Conservation (phyloP, 2,113 vertebrate species). For the Burhinus oedicnemus region DNA sequence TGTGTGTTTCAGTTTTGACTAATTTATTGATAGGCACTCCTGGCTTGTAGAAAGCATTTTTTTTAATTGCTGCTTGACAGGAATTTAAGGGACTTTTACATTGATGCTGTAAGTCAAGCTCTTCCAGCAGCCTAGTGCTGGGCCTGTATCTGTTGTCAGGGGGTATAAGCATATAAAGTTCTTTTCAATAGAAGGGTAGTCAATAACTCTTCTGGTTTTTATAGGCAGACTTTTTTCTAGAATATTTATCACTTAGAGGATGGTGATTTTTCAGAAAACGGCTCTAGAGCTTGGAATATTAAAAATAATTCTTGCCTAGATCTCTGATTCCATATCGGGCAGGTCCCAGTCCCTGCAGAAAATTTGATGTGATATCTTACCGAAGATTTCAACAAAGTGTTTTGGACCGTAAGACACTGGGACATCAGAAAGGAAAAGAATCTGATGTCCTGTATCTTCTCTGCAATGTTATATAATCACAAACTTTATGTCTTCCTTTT, state of each 20-base stretch:
- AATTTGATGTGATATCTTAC: not conserved
- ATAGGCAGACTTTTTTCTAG: not conserved
- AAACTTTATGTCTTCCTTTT: constrained; percentile 37
- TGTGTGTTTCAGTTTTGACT: not conserved
- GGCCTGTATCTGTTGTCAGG: not conserved
- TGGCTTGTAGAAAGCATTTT: not conserved
- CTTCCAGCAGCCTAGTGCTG: not conserved
- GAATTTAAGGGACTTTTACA: not conserved
- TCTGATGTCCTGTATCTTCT: constrained; percentile 13
- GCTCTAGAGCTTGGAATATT: not conserved
- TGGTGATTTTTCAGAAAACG: not conserved
- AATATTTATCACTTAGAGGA: not conserved
- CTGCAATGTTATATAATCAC: constrained; percentile 25
- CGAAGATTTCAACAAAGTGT: not conserved
- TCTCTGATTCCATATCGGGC: not conserved
- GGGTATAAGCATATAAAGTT: not conserved
- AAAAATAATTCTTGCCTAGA: not conserved
- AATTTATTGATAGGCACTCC: not conserved
- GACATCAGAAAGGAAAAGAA: not conserved
- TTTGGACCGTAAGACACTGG: not conserved
- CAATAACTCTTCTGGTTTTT: not conserved
- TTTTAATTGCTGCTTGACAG: not conserved
- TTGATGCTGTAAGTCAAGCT: not conserved
- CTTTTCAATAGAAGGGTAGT: not conserved
- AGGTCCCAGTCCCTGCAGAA: not conserved